Conservation (phyloP, 2,888 invertebrate genomes). For the Acronicta leporina region DNA sequence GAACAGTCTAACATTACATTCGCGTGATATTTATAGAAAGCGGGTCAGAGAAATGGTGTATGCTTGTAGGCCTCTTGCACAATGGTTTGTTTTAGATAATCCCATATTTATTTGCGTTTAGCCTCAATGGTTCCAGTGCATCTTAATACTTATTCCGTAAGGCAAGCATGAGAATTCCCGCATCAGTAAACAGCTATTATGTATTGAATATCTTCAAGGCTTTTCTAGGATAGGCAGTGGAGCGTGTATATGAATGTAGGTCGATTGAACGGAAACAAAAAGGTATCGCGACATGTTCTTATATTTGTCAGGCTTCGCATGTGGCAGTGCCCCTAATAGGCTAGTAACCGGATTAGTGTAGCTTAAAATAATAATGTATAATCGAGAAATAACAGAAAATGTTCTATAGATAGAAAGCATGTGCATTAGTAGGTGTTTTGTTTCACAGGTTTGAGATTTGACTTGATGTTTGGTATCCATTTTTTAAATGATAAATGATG, state of each 20-base stretch:
- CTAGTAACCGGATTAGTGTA: conserved; percentile 66
- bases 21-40: not conserved
- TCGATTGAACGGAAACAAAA: conserved; percentile 50
- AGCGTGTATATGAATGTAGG: conserved; percentile 40
- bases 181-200: conserved; percentile 16
- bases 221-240: conserved; percentile 32
- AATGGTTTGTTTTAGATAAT: conserved; percentile 4
- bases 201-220: conserved; percentile 15
- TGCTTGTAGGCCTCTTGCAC: conserved; percentile 27
- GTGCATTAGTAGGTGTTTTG: conserved; percentile 15
- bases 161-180: conserved; percentile 27
- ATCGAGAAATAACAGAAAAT: conserved; percentile 5
- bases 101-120: conserved; percentile 5
- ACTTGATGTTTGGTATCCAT: not conserved
- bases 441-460: conserved; percentile 5
- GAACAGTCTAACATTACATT: not conserved
- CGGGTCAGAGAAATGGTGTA: not conserved
- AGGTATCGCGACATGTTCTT: conserved; percentile 52
- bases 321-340: conserved; percentile 66
- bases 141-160: not conserved
- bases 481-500: no score
- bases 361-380: conserved; percentile 39
- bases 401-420: conserved; percentile 30
- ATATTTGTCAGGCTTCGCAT: conserved; percentile 69
- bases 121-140: not conserved